These are phyloP conservation scores for Osmoderma eremita DNA, from an alignment of 2,888 invertebrate genomes.

Conservation along the genomic window DNA sequence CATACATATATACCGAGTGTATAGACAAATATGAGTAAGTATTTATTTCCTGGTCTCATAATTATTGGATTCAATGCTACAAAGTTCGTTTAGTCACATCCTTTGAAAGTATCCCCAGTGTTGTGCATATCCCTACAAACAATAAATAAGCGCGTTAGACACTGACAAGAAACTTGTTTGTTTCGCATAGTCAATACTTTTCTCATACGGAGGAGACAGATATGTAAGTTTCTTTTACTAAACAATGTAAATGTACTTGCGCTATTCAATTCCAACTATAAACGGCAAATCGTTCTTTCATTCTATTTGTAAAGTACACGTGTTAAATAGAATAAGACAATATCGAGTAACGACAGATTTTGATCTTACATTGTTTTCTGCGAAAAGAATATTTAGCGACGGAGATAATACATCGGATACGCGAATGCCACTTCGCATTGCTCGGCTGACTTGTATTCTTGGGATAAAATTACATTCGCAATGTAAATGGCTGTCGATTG, in stretches of 20 bases:
- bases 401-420: constrained; percentile 17
- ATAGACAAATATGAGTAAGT: constrained; percentile 1
- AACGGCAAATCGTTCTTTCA: constrained; percentile 1
- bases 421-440: constrained; percentile 17
- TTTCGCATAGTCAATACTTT: no score
- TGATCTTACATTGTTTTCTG: constrained; percentile 23
- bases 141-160: no score
- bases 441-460: constrained; percentile 7
- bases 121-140: no score
- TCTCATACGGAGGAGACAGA: no score
- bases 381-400: constrained; percentile 16
- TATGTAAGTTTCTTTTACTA: no score
- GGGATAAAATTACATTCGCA: constrained; percentile 8
- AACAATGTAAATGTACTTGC: no score
- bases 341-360: constrained; percentile 8
- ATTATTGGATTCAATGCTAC: background rate
- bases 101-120: no score
- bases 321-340: constrained; percentile 15
- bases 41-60: constrained; percentile 15
- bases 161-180: no score
- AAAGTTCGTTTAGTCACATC: background rate
- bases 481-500: constrained; percentile 5
- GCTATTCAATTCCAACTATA: no score
- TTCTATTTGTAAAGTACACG: background rate
- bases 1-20: background rate